Evolutionary conservation across 2,113 vertebrate genomes (phyloP).

Genomic region (Alectura lathami): DNA sequence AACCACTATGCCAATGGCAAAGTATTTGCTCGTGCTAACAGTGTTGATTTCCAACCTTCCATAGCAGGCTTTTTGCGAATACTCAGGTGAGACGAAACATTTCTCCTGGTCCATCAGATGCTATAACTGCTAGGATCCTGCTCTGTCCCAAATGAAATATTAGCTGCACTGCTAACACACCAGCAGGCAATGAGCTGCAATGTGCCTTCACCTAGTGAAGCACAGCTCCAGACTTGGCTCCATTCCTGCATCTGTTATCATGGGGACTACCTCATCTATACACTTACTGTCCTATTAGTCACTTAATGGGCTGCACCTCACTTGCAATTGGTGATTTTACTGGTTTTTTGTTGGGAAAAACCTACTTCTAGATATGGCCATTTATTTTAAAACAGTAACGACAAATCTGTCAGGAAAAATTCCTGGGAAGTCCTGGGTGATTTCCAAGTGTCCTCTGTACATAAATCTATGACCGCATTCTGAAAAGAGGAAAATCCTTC

Average conservation of each 20-base stretch:
- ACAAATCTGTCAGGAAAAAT: not conserved
- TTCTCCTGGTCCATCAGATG: not conserved
- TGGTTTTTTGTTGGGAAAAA: not conserved
- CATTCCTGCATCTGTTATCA: not conserved
- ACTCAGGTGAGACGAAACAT: not conserved
- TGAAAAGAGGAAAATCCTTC: not conserved
- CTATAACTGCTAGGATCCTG: not conserved
- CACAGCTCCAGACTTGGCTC: not conserved
- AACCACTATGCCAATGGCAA: not conserved
- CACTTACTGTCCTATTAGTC: not conserved
- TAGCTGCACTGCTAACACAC: not conserved
- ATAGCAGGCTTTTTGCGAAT: not conserved
- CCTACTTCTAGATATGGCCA: not conserved
- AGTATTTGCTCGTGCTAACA: not conserved
- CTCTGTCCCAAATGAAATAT: not conserved
- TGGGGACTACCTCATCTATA: not conserved
- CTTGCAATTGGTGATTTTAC: not conserved
- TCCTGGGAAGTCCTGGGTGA: slow-evolving; percentile 16
- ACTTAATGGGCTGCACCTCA: not conserved
- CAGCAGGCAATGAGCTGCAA: not conserved
- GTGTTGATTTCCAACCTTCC: not conserved
- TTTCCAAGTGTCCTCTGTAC: not conserved
- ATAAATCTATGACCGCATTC: not conserved
- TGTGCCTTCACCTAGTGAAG: not conserved
- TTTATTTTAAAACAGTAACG: not conserved